A percentile compares a stretch with the other conserved stretches of the same genome.
phyloP scores from a whole-genome alignment of 2,113 vertebrate species.

The Emydura subglobosa region DNA sequence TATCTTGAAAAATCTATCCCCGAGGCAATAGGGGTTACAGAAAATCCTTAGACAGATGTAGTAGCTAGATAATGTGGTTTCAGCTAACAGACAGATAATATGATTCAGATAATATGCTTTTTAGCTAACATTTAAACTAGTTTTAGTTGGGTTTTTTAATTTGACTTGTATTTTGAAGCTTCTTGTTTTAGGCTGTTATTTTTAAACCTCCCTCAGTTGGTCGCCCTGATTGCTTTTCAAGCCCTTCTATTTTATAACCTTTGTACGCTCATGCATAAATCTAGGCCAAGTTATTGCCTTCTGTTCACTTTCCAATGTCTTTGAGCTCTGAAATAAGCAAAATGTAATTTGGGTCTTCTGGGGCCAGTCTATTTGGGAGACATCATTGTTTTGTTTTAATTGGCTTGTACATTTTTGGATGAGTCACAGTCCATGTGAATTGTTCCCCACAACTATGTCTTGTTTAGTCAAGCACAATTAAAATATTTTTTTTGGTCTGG shows the following conservation, averaged over 20 bases:
- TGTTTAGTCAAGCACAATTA: slow-evolving; percentile 4
- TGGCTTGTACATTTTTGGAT: slow-evolving; percentile 41
- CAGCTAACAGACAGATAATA: background rate
- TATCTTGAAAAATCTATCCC: background rate
- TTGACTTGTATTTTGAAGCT: slow-evolving; percentile 48
- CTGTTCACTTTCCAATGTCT: slow-evolving; percentile 54
- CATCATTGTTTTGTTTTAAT: slow-evolving; percentile 24
- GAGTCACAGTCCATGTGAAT: slow-evolving; percentile 28
- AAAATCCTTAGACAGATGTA: background rate
- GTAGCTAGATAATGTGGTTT: background rate
- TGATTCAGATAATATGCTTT: background rate
- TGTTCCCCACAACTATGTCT: background rate
- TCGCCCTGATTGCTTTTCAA: slow-evolving; percentile 76
- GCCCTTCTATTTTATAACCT: slow-evolving; percentile 72
- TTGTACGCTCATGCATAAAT: slow-evolving; percentile 69
- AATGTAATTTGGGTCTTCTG: slow-evolving; percentile 46
- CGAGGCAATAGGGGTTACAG: background rate
- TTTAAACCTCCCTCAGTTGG: slow-evolving; percentile 73
- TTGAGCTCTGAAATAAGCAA: slow-evolving; percentile 66
- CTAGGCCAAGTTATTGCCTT: slow-evolving; percentile 54
- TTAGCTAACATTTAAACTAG: background rate
- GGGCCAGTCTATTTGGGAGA: slow-evolving; percentile 16
- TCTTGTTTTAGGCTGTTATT: slow-evolving; percentile 69
- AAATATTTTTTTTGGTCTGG: background rate
- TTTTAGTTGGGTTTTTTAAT: background rate